Evolutionary conservation across 2,113 vertebrate species (phyloP), one percentile per base, ranked within the genome.

Genomic region (Morone chrysops): DNA sequence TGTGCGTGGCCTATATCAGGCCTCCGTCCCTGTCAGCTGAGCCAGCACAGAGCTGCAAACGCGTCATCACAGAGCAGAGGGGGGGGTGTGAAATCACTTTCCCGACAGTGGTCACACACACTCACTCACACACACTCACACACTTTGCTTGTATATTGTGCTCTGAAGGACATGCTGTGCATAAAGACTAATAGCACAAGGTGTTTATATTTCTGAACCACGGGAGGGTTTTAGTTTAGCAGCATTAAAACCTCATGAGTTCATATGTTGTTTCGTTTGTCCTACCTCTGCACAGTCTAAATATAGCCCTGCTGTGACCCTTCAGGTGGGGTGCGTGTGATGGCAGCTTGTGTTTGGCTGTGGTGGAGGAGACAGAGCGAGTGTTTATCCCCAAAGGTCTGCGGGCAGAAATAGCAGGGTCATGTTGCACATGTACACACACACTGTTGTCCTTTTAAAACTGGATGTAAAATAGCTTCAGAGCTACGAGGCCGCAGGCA

Each of bases 1-100:
- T 68, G 69, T 75, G 78, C 43, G 16, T 31, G 25, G 79, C 72
- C 65, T 77, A 83, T 80, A 82, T 87, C 63, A 47, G 87, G 67
- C 66, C 80, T 77, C 50, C 18, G 57, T 83, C 31, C 12, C 51
- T 61, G 82, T 86, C 87, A 90, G 85, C 84, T 89, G 91, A 90
- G 80, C 70, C 77, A 67, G 79, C 86, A 81, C 76, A 80, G 78
- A 75, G 71, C 83, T 89, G 87, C 66, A 82, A 76, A 78, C 36
- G 11, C 50, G 57, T 86, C 87, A 87, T 47, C 40, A 1, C 54
- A 7, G 31, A 48, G 60, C 75, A 74, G 68, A 62, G 10, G 38
- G 40, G 73, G 71, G 69, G 76, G 62, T 82, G 87, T 83, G 87
- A 87, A 88, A 60, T 82, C 67, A 53, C 69, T 53, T 38, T 11